Evolutionary conservation across 2,888 invertebrate genomes (phyloP), one percentile per base, ranked within the genome.

Genomic region (Lasioglossum pauxillum): DNA sequence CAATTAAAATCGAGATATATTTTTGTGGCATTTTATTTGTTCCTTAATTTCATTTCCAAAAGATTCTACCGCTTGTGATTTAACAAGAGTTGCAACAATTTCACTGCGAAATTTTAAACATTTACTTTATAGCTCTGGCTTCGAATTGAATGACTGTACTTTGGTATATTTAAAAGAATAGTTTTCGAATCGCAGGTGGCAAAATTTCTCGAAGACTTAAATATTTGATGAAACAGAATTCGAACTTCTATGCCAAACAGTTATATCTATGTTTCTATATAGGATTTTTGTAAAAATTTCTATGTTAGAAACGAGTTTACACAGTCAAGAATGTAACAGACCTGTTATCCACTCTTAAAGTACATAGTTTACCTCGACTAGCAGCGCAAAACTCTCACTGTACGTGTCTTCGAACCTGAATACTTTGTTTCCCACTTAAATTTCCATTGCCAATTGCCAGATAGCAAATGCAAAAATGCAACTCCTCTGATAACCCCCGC

Each of bases 391-490:
- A 57, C 57, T 57, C 60, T 60, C 27, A 5, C 14, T 14, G 14
- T 14, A 14, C 60, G 5, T 5, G 60, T 60, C 60, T 27, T 60
- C 14, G 60, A 64, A 64, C 16, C 7, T 31, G 60, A 64, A 27
- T 64, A 60, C 60, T 60, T 27, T 64, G 27, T 64, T 64, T 31
- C 16, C 27, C 60, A 64, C 60, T 64, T 64, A 64, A 64, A 64
- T 64, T 64, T 64, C 16, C 27, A 31, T 16, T 27, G 60, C 60
- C 60, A 27, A 10, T 64, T 64, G 60, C 16, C 60, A 31, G 60
- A 64, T 31, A 64, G 27, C 60, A 16, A 14, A 64, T 16, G 60
- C 2, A 31, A 27, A 60, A 60, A 27, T 27, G 12, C 60, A 14
- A 2, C 1, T 27, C 60, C 1, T 27, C 60, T 64, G 60, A 64